These are phyloP conservation scores for Steinernema scapterisci DNA, from an alignment of 2,888 invertebrate species.

Conservation along the genomic window DNA sequence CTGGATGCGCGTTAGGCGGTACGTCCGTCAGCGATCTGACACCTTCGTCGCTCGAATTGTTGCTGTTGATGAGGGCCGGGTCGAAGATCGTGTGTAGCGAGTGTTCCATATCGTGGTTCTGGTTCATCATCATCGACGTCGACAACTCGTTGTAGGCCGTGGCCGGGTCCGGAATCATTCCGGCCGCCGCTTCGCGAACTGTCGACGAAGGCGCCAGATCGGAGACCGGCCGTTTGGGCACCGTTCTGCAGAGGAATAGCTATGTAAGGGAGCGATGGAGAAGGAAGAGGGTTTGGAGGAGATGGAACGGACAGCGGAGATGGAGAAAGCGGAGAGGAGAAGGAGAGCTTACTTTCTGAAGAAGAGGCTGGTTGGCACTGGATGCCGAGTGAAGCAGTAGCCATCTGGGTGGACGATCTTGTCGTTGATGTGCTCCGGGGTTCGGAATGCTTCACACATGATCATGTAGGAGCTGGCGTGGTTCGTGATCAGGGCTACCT, in stretches of 20 bases:
- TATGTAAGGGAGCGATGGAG: neutral
- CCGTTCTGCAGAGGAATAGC: constrained; percentile 12
- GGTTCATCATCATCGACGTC: neutral
- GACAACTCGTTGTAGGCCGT: constrained; percentile 30
- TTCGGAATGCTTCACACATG: constrained; percentile 67
- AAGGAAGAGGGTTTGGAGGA: constrained; percentile 22
- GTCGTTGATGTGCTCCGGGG: constrained; percentile 58
- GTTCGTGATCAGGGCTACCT: constrained; percentile 65
- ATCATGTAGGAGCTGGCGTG: constrained; percentile 66
- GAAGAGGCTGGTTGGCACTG: constrained; percentile 34
- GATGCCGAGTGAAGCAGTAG: constrained; percentile 39
- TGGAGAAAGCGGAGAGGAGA: neutral
- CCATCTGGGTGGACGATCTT: constrained; percentile 43
- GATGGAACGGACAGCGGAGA: constrained; percentile 32
- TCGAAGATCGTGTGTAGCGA: constrained; percentile 44
- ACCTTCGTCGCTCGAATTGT: constrained; percentile 43
- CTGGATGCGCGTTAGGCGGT: constrained; percentile 46
- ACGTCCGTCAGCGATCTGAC: constrained; percentile 52
- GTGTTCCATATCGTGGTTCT: neutral
- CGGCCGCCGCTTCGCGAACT: constrained; percentile 18
- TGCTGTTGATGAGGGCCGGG: constrained; percentile 43
- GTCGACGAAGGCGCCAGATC: constrained; percentile 31
- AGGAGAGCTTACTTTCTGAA: constrained; percentile 34
- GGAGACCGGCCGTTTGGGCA: constrained; percentile 24
- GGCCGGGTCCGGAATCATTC: constrained; percentile 2